phyloP scores from a whole-genome alignment of 1,140 invertebrate genomes.

The Euwallacea similis region DNA sequence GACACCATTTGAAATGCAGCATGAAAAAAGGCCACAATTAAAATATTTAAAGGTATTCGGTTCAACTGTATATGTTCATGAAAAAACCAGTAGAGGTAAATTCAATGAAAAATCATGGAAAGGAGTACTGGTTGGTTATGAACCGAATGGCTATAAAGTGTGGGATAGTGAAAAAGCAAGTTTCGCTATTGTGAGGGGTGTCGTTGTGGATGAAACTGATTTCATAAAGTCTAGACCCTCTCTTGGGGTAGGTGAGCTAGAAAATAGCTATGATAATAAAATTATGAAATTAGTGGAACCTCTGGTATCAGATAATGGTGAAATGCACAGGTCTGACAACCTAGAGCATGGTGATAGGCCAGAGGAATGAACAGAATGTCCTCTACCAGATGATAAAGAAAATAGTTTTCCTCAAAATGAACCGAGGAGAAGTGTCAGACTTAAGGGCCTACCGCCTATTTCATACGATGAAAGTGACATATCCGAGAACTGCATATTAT shows the following conservation, averaged over 20 bases:
- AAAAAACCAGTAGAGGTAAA: constrained; percentile 53
- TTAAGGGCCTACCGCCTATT: constrained; percentile 11
- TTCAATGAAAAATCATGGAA: constrained; percentile 53
- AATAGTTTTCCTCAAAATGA: neutral
- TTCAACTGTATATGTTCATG: constrained; percentile 53
- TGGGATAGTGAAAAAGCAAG: constrained; percentile 49
- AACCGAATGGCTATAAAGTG: constrained; percentile 55
- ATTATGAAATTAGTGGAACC: no score
- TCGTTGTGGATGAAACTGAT: constrained; percentile 53
- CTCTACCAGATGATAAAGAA: no score
- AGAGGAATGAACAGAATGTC: no score
- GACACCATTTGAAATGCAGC: constrained; percentile 57
- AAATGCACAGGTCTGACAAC: no score
- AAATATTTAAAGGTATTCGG: constrained; percentile 57
- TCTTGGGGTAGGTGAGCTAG: neutral
- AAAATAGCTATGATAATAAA: no score
- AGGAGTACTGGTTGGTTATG: constrained; percentile 53
- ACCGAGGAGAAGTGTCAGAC: constrained; percentile 23
- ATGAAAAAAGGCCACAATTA: constrained; percentile 54
- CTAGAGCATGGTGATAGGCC: no score
- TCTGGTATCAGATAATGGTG: no score
- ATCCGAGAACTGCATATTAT: neutral
- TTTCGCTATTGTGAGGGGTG: constrained; percentile 51
- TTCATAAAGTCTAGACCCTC: constrained; percentile 45
- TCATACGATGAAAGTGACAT: neutral